Percentiles rank a stretch among this genome's conserved stretches.
Conservation (phyloP, 1,140 invertebrate species). For the Drosophila bocqueti region DNA sequence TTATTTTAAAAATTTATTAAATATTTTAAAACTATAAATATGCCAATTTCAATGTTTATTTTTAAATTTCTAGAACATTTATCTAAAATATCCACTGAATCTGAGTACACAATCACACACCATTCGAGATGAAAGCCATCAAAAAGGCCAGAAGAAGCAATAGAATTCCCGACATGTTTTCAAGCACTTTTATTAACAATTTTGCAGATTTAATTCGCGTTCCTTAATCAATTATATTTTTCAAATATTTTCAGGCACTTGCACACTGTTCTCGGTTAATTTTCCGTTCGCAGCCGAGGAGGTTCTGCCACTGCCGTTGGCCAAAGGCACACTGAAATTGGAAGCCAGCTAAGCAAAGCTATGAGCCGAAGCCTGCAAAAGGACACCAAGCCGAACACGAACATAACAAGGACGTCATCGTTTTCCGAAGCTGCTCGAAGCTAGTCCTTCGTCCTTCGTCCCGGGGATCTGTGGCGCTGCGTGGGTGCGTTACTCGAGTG, state of each 20-base stretch:
- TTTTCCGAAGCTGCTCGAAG: slow-evolving; percentile 29
- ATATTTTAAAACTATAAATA: background rate
- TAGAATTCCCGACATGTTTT: slow-evolving; percentile 31
- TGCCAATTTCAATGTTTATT: no score
- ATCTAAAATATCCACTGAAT: background rate
- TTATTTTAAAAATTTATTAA: no score
- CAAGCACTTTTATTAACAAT: slow-evolving; percentile 9
- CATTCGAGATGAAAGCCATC: slow-evolving; percentile 52
- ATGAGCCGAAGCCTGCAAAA: slow-evolving; percentile 37
- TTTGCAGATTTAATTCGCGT: slow-evolving; percentile 23
- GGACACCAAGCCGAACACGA: slow-evolving; percentile 34
- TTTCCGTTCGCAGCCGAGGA: slow-evolving; percentile 9
- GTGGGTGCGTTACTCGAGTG: slow-evolving; percentile 71
- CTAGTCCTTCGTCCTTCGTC: slow-evolving; percentile 9
- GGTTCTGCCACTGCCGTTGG: slow-evolving; percentile 53
- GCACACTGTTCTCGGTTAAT: slow-evolving; percentile 14
- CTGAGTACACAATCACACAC: slow-evolving; percentile 43
- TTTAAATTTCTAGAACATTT: background rate
- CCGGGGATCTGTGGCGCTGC: slow-evolving; percentile 25
- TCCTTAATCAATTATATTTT: slow-evolving; percentile 18
- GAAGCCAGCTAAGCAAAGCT: slow-evolving; percentile 32
- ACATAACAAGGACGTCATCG: slow-evolving; percentile 45
- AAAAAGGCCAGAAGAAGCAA: slow-evolving; percentile 43
- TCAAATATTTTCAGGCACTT: slow-evolving; percentile 26
- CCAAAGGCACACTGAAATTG: slow-evolving; percentile 69